These are phyloP conservation scores for Dromococcyx pavoninus DNA, from an alignment of 2,797 vertebrate genomes.

Conservation along the genomic window DNA sequence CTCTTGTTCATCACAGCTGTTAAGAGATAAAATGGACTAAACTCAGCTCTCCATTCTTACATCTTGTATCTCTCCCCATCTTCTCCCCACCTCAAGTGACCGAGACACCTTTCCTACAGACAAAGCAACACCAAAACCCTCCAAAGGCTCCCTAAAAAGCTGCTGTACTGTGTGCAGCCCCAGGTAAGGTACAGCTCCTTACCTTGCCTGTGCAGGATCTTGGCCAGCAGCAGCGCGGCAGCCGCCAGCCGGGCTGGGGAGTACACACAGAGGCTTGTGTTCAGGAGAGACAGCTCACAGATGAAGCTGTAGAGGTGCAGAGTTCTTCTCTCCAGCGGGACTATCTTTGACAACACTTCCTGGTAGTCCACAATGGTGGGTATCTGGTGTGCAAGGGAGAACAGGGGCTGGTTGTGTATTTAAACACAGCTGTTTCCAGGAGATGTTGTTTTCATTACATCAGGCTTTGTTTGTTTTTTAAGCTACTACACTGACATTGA, in stretches of 20 bases:
- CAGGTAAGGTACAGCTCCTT: background rate
- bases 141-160: background rate
- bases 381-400: conserved; percentile 70
- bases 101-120: background rate
- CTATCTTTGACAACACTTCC: conserved; percentile 84
- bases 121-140: background rate
- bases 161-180: background rate
- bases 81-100: background rate
- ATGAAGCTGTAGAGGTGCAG: conserved; percentile 90
- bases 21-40: background rate
- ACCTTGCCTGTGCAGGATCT: conserved; percentile 89
- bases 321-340: conserved; percentile 81
- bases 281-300: conserved; percentile 92
- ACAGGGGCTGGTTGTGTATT: background rate
- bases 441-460: background rate
- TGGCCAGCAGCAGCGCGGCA: conserved; percentile 86
- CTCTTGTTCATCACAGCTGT: background rate
- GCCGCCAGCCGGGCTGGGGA: conserved; percentile 86
- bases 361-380: conserved; percentile 93
- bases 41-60: background rate
- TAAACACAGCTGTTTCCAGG: background rate
- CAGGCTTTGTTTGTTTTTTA: background rate
- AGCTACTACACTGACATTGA: background rate
- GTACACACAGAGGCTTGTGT: conserved; percentile 82
- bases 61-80: background rate